Conservation (phyloP, 2,797 vertebrate species). For the Lacerta bilineata region DNA sequence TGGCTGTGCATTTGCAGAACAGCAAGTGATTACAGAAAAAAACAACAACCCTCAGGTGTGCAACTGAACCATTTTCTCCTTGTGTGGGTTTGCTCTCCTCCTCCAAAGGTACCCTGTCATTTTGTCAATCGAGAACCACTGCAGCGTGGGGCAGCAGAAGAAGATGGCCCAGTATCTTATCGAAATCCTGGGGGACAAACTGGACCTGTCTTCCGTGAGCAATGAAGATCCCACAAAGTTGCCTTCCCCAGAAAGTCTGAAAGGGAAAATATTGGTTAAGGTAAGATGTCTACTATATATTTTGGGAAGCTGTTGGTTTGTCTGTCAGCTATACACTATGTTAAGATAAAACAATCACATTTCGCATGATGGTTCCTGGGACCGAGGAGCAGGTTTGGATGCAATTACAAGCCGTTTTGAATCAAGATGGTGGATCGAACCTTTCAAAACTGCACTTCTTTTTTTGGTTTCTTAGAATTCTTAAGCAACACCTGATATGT, state of each 20-base stretch:
- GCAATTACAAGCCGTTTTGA: too few species aligned
- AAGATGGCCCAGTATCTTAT: slow-evolving; percentile 96
- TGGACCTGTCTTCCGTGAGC: slow-evolving; percentile 88
- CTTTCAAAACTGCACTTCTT: too few species aligned
- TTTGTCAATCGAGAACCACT: slow-evolving; percentile 98
- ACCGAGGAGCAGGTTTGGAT: too few species aligned
- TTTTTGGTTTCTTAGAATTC: too few species aligned
- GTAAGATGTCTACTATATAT: slow-evolving; percentile 71
- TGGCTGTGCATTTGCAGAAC: neutral
- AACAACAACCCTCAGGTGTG: too few species aligned
- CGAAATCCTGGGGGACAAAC: slow-evolving; percentile 93
- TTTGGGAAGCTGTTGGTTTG: too few species aligned
- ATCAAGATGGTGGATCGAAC: too few species aligned
- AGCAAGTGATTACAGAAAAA: neutral
- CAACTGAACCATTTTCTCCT: neutral
- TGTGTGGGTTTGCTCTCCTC: neutral
- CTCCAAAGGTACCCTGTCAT: slow-evolving; percentile 92
- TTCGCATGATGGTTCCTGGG: too few species aligned
- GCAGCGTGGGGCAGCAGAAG: slow-evolving; percentile 96
- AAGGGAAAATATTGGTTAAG: slow-evolving; percentile 96
- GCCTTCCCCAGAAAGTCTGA: slow-evolving; percentile 92
- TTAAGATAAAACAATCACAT: too few species aligned
- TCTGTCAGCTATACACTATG: too few species aligned
- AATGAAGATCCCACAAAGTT: slow-evolving; percentile 82
- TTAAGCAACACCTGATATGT: too few species aligned